phyloP scores from a whole-genome alignment of 2,888 invertebrate genomes.

The Cantharis nigra region DNA sequence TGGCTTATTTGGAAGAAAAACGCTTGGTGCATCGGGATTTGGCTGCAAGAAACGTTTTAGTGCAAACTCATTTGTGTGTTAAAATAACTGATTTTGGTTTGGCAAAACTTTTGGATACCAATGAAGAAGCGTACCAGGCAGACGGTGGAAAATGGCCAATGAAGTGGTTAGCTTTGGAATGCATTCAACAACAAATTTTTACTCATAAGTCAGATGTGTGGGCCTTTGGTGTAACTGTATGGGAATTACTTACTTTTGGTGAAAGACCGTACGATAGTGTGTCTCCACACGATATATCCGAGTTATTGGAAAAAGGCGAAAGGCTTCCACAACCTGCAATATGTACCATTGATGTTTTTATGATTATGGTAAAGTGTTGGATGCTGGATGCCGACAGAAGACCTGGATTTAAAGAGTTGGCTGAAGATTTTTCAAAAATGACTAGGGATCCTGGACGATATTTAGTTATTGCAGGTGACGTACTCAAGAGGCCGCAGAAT shows the following conservation, averaged over 20 bases:
- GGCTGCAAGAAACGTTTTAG: slow-evolving; percentile 95
- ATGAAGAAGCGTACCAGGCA: slow-evolving; percentile 95
- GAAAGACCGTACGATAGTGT: slow-evolving; percentile 92
- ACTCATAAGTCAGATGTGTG: slow-evolving; percentile 98
- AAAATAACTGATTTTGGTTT: slow-evolving; percentile 99
- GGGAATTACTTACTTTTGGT: slow-evolving; percentile 97
- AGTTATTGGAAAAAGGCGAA: slow-evolving; percentile 90
- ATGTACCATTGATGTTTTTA: slow-evolving; percentile 95
- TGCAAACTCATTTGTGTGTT: slow-evolving; percentile 89
- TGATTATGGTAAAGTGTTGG: slow-evolving; percentile 98
- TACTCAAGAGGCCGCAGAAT: slow-evolving; percentile 80
- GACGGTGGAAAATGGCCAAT: slow-evolving; percentile 98
- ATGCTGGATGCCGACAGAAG: slow-evolving; percentile 94
- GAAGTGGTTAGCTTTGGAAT: slow-evolving; percentile 97
- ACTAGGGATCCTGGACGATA: slow-evolving; percentile 95
- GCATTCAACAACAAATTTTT: slow-evolving; percentile 93
- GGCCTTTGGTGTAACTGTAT: slow-evolving; percentile 98
- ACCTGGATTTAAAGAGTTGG: slow-evolving; percentile 91
- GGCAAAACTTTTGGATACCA: slow-evolving; percentile 91
- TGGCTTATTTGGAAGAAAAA: slow-evolving; percentile 95
- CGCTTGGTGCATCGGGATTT: slow-evolving; percentile 94
- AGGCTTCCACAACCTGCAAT: slow-evolving; percentile 91
- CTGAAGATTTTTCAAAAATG: slow-evolving; percentile 94
- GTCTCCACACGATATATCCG: slow-evolving; percentile 89
- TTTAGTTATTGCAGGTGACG: slow-evolving; percentile 90